A percentile compares a stretch with the other conserved stretches of the same genome.
These are phyloP conservation scores for Xerus rutilus DNA, from an alignment of 2,797 vertebrate genomes.

Conservation along the genomic window DNA sequence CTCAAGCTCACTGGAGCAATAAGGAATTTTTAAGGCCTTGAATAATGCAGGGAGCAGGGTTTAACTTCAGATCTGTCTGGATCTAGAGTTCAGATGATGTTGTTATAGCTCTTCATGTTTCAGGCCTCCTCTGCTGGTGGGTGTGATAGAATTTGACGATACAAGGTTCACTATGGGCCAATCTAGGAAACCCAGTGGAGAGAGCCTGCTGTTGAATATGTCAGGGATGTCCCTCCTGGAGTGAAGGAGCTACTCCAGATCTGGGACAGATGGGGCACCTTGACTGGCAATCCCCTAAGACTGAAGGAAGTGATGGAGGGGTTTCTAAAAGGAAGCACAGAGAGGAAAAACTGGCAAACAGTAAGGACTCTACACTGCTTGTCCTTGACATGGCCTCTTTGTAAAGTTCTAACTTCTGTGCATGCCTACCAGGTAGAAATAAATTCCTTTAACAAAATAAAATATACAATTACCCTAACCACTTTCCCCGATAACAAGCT, in stretches of 20 bases:
- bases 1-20: not conserved
- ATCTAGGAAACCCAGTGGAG: not conserved
- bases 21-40: not conserved
- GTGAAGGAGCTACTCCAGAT: not conserved
- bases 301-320: not conserved
- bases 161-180: not conserved
- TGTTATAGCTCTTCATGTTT: not conserved
- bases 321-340: not conserved
- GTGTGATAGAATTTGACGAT: not conserved
- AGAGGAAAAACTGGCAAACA: not conserved
- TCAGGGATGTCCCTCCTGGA: not conserved
- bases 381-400: not conserved
- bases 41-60: not conserved
- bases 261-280: not conserved
- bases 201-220: not conserved
- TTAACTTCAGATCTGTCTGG: not conserved
- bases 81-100: not conserved
- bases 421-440: not conserved
- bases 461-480: not conserved
- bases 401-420: not conserved
- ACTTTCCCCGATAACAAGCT: not conserved
- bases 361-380: not conserved
- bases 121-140: not conserved
- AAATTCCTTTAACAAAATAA: not conserved
- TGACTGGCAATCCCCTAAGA: not conserved